Base-by-base conservation (phyloP, 2,797 vertebrate species). In the Phylloscopus collybita region DNA sequence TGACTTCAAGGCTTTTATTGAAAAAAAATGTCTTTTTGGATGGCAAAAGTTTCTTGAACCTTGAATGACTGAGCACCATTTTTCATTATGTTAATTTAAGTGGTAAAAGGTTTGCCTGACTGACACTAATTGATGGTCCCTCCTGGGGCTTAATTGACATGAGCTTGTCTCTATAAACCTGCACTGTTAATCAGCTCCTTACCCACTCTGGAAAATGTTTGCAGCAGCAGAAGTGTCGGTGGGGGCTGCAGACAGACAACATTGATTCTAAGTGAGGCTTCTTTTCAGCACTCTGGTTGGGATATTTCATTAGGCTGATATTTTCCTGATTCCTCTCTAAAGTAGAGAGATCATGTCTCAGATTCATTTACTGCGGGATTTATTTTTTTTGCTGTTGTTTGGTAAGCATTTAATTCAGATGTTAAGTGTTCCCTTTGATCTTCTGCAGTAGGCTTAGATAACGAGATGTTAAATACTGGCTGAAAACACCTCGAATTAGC, bases 121-220 rank as follows among this genome's bases (percentile, higher is more conserved):
- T 97, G 95, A 95, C 74, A 92, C 29, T 97, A 97, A 96, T 96
- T 97, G 96, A 97, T 95, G 80, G 80, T 72, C 88, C 88, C 89
- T 96, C 76, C 94, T 94, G 93, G 88, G 45, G 96, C 38, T 93
- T 97, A 96, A 97, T 95, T 97, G 92, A 89, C 92, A 94, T 3
- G 34, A 89, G 60, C 80, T 84, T 97, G 50, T 96, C 89, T 97
- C 92, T 92, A 64, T 95, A 95, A 96, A 87, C 76, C 57, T 90
- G 67, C n/a, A 36, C 80, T 80, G 53, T 70, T 94, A 96, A 96
- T 96, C 89, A 86, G 64, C 47, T 93, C 92, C 91, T 95, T 86
- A 25, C 42, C 86, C 69, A 93, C 66, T 92, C n/a, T 53, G 70
- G 83, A 91, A 80, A 92, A 80, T 21, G 17, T 83, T 89, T 88